Conservation (phyloP, 2,888 invertebrate genomes). For the Hirtodrosophila duncani region DNA sequence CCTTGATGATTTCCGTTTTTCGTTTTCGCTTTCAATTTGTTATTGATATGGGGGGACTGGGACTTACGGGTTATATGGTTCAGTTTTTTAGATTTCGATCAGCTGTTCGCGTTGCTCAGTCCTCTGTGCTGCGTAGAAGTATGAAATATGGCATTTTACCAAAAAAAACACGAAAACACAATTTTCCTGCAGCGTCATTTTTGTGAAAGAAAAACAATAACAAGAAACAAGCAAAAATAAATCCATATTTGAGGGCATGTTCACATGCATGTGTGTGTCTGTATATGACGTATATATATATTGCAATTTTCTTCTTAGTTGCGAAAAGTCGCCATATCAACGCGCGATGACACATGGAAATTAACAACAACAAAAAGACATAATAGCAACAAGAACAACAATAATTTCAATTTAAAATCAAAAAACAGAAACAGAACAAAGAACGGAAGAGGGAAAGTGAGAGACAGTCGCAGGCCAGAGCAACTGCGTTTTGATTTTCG, state of each 20-base stretch:
- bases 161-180: slow-evolving; percentile 62
- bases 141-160: slow-evolving; percentile 71
- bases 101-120: slow-evolving; percentile 16
- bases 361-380: too few relatives aligned
- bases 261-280: too few relatives aligned
- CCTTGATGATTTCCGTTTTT: slow-evolving; percentile 8
- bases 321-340: too few relatives aligned
- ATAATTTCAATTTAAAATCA: slow-evolving; percentile 19
- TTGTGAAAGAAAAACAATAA: too few relatives aligned
- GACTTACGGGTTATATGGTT: slow-evolving; percentile 1
- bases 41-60: neutral
- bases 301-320: too few relatives aligned
- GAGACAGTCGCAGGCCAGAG: slow-evolving; percentile 21
- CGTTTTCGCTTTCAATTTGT: neutral
- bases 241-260: neutral
- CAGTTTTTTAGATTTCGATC: slow-evolving; percentile 9
- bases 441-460: slow-evolving; percentile 37
- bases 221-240: slow-evolving; percentile 41
- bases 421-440: slow-evolving; percentile 32
- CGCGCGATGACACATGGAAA: too few relatives aligned
- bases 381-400: slow-evolving; percentile 25
- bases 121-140: slow-evolving; percentile 26
- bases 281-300: too few relatives aligned
- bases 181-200: neutral
- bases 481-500: too few relatives aligned